Evolutionary conservation across 2,888 invertebrate species (phyloP), one percentile per base, ranked within the genome.

Genomic region (Dione juno): DNA sequence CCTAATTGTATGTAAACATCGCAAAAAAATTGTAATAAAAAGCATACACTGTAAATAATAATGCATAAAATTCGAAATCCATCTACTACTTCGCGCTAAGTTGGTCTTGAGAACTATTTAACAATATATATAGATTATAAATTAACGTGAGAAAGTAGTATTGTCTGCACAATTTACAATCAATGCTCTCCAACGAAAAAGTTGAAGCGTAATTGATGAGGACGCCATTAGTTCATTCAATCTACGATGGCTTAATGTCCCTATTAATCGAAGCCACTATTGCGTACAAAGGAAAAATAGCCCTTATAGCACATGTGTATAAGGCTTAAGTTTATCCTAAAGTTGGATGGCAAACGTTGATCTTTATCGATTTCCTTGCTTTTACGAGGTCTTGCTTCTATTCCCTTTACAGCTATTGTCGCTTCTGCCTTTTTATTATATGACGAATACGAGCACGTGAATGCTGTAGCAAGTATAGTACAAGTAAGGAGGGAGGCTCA

Each of bases 321-420:
- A 74, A 16, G 45, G 71, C 43, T 21, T 8, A 50, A 40, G 54
- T 14, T 58, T 19, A n/a, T 6, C 0, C n/a, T 8, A 1, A n/a
- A 35, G 41, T 8, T 5, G 16, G 7, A 45, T 57, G 48, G 57
- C 72, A 68, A 70, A 21, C 66, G 67, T 72, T 71, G 74, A 74
- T 74, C 72, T 68, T 74, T 74, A 72, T 72, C 72, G 72, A 74
- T 74, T 63, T 67, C 43, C 67, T 67, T 52, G 50, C 58, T 53
- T 59, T 65, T 64, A 69, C 65, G 68, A 71, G 67, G 59, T 66
- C 73, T 72, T 59, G 16, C 53, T 68, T 68, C 73, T 68, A 70
- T 71, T 69, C 67, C 69, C 50, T 71, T 71, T 69, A 53, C 65
- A 52, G 66, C 50, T 66, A 70, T 71, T 71, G 68, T 66, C 43